These are phyloP conservation scores for Atlantisia rogersi DNA, from an alignment of 2,113 vertebrate genomes.

Conservation along the genomic window DNA sequence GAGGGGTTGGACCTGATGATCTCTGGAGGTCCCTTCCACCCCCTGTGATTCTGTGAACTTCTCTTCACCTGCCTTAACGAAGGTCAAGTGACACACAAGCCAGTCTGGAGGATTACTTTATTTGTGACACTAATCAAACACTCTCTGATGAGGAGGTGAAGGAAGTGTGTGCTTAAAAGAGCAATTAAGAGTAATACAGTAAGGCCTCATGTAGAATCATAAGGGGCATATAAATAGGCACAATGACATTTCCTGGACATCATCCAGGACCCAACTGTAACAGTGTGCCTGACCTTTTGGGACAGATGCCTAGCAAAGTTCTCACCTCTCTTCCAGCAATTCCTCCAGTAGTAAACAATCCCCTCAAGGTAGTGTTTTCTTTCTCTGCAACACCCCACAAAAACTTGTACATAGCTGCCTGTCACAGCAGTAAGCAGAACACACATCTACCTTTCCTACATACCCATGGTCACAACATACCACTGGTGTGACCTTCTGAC, in stretches of 20 bases:
- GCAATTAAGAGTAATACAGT: background rate
- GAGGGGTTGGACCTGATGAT: too few relatives aligned
- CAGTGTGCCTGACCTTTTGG: conserved; percentile 8
- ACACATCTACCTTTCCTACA: background rate
- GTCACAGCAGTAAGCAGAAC: background rate
- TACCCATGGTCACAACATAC: accelerated
- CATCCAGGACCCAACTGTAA: background rate
- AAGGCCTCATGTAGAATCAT: background rate
- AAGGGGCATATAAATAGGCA: conserved; percentile 21
- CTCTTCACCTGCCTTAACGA: background rate
- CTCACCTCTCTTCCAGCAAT: background rate
- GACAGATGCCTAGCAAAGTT: background rate
- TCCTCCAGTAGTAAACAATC: background rate
- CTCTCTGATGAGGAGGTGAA: background rate
- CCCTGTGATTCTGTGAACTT: background rate
- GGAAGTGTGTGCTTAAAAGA: background rate
- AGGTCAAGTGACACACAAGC: background rate
- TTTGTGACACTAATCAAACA: background rate
- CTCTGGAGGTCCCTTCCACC: too few relatives aligned
- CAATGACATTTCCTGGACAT: background rate
- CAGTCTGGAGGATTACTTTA: background rate
- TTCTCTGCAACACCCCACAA: background rate
- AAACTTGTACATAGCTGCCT: background rate
- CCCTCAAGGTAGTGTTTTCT: background rate
- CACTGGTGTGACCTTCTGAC: background rate